phyloP scores from a whole-genome alignment of 2,797 vertebrate species.

The Sebastes flavidus region DNA sequence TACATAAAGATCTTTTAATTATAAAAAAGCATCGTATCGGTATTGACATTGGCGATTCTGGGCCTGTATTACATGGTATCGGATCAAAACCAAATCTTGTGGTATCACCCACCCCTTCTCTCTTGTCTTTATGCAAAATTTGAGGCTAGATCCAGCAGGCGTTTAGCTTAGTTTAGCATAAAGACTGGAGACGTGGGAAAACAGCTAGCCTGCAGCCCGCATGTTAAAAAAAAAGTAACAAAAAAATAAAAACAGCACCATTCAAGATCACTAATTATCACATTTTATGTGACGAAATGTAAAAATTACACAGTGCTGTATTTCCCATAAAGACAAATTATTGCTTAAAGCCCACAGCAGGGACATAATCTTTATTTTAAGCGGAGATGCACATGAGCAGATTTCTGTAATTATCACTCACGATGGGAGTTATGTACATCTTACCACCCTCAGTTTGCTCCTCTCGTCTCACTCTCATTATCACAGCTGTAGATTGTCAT shows the following conservation, averaged over 20 bases:
- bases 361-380: background rate
- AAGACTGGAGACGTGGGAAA: too few relatives aligned
- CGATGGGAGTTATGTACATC: background rate
- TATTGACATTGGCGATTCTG: too few relatives aligned
- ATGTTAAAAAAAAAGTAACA: background rate
- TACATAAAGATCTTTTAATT: too few relatives aligned
- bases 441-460: background rate
- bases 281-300: background rate
- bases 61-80: too few relatives aligned
- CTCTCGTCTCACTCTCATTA: background rate
- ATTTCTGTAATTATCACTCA: background rate
- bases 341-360: background rate
- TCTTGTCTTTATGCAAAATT: background rate
- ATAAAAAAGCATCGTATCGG: too few relatives aligned
- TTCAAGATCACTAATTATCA: background rate
- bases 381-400: background rate
- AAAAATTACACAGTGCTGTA: background rate
- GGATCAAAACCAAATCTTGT: too few relatives aligned
- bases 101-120: too few relatives aligned
- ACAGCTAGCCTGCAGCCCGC: background rate
- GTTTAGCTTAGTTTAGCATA: background rate
- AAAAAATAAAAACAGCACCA: background rate
- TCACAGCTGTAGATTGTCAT: background rate
- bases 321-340: background rate
- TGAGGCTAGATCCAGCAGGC: background rate